phyloP scores from a whole-genome alignment of 1,140 invertebrate genomes.

The Pinna nobilis region DNA sequence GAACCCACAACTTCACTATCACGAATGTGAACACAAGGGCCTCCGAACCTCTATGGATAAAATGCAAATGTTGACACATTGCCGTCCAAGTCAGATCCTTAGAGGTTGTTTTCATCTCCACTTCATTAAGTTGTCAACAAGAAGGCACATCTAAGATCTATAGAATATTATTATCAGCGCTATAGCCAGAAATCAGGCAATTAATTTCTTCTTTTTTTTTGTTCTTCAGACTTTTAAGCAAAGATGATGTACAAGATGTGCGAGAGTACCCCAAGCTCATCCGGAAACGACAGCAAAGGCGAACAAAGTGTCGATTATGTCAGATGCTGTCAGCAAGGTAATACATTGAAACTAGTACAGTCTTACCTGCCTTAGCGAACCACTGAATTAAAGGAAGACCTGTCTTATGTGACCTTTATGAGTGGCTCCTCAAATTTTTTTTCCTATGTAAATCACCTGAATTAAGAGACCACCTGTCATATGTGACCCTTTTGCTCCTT shows the following conservation, averaged over 20 bases:
- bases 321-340: slow-evolving; percentile 56
- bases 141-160: no score
- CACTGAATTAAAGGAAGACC: background rate
- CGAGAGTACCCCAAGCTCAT: slow-evolving; percentile 59
- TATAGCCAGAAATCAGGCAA: background rate
- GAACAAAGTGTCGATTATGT: slow-evolving; percentile 60
- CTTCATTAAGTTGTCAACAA: no score
- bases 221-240: slow-evolving; percentile 55
- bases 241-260: slow-evolving; percentile 57
- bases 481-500: no score
- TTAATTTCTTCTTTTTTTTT: background rate
- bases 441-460: no score
- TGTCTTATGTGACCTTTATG: no score
- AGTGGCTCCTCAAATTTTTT: no score
- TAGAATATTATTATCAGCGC: no score
- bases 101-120: no score
- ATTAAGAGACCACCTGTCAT: no score
- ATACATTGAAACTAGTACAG: background rate
- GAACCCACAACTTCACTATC: background rate
- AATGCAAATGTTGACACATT: no score
- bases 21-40: background rate
- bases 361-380: background rate
- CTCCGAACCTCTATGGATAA: no score
- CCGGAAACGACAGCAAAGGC: slow-evolving; percentile 37
- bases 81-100: no score